Conservation (phyloP, 1,140 invertebrate genomes). For the Zaprionus inermis region DNA sequence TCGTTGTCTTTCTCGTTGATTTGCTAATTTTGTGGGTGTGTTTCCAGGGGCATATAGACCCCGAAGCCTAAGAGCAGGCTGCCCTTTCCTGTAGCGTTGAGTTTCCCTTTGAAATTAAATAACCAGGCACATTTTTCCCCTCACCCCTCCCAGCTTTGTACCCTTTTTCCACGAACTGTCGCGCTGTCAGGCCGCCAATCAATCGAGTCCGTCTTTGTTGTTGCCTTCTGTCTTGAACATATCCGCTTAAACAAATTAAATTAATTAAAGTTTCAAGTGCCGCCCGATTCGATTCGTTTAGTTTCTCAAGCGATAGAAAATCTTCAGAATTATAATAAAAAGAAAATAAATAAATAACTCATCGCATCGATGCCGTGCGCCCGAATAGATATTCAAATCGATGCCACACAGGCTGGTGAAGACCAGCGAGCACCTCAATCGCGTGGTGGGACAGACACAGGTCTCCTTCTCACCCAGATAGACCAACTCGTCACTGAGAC, state of each 20-base stretch:
- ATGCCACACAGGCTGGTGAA: slow-evolving; percentile 44
- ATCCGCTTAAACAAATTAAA: slow-evolving; percentile 32
- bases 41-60: slow-evolving; percentile 37
- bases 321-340: neutral
- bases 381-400: slow-evolving; percentile 20
- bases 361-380: neutral
- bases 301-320: neutral
- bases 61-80: slow-evolving; percentile 16
- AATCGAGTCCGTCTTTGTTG: slow-evolving; percentile 22
- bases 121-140: neutral
- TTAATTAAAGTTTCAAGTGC: slow-evolving; percentile 44
- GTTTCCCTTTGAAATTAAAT: slow-evolving; percentile 44
- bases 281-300: neutral
- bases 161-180: neutral
- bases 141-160: neutral
- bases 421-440: slow-evolving; percentile 26
- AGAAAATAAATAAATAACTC: neutral
- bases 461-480: neutral
- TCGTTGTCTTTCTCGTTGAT: slow-evolving; percentile 29
- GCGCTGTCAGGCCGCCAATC: slow-evolving; percentile 8
- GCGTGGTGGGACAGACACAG: slow-evolving; percentile 28
- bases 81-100: neutral
- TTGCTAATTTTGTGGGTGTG: slow-evolving; percentile 53
- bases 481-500: neutral
- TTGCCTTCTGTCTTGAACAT: slow-evolving; percentile 11